Conservation (phyloP, 2,888 invertebrate genomes). For the Encarsia formosa region DNA sequence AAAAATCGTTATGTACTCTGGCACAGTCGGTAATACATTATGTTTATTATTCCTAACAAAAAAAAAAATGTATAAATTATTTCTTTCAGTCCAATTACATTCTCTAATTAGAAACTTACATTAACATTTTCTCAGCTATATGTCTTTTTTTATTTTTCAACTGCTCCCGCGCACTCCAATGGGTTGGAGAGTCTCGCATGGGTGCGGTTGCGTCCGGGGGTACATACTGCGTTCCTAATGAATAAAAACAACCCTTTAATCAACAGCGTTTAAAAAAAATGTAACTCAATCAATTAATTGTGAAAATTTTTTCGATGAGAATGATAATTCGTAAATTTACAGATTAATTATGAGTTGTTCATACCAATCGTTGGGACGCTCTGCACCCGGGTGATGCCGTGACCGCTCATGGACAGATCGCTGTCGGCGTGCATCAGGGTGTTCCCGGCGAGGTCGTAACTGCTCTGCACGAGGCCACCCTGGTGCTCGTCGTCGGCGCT, state of each 20-base stretch:
- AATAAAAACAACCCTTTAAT: no score
- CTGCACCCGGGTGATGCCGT: conserved; percentile 45
- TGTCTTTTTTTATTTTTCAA: conserved; percentile 43
- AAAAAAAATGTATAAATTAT: background rate
- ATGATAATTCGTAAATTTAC: no score
- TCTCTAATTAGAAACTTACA: no score
- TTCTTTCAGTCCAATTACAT: no score
- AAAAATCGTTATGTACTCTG: conserved; percentile 71
- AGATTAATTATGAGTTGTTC: no score
- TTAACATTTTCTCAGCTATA: conserved; percentile 41
- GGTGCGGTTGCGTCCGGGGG: conserved; percentile 32
- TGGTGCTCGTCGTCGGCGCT: conserved; percentile 42
- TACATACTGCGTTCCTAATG: conserved; percentile 33
- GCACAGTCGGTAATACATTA: conserved; percentile 48
- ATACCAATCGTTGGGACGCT: conserved; percentile 44
- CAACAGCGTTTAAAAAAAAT: background rate
- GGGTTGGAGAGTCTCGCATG: conserved; percentile 39
- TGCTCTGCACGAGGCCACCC: conserved; percentile 44
- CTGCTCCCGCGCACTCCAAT: conserved; percentile 42
- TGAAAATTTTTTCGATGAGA: background rate
- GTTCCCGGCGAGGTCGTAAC: conserved; percentile 45
- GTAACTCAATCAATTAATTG: background rate
- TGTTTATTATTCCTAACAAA: conserved; percentile 37
- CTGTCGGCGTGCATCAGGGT: conserved; percentile 51
- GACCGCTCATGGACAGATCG: conserved; percentile 45